These are phyloP conservation scores for Mya arenaria DNA, from an alignment of 1,140 invertebrate species.

Conservation along the genomic window DNA sequence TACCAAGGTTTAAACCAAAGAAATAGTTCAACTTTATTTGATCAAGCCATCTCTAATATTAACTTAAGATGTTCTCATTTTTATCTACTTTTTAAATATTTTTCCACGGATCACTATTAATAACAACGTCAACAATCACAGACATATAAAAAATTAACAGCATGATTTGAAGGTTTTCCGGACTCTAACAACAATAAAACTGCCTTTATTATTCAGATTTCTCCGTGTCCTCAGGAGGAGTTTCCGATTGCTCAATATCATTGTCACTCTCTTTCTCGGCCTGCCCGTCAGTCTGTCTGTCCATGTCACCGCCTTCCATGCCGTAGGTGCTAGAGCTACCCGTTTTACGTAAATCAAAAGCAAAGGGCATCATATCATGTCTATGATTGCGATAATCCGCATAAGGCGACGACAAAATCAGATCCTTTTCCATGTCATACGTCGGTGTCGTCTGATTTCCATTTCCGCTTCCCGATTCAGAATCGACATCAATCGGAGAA, in stretches of 20 bases:
- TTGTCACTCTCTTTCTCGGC: background rate
- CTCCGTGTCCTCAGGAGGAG: too few species aligned
- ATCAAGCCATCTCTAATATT: too few species aligned
- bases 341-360: constrained; percentile 43
- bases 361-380: constrained; percentile 55
- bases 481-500: constrained; percentile 45
- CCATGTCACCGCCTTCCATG: constrained; percentile 1
- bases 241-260: background rate
- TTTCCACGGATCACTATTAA: too few species aligned
- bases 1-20: too few species aligned
- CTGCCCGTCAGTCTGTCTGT: background rate
- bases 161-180: too few species aligned
- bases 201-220: background rate
- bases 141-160: too few species aligned
- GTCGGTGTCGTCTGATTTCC: constrained; percentile 43
- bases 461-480: constrained; percentile 15
- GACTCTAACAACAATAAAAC: background rate
- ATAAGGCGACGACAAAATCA: constrained; percentile 46
- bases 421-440: constrained; percentile 46
- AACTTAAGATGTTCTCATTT: too few species aligned
- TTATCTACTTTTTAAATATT: too few species aligned
- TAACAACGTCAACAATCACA: too few species aligned
- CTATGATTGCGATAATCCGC: constrained; percentile 49
- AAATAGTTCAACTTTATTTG: too few species aligned
- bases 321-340: constrained; percentile 22